Conservation (phyloP, 2,888 invertebrate species). For the Panorpa germanica region DNA sequence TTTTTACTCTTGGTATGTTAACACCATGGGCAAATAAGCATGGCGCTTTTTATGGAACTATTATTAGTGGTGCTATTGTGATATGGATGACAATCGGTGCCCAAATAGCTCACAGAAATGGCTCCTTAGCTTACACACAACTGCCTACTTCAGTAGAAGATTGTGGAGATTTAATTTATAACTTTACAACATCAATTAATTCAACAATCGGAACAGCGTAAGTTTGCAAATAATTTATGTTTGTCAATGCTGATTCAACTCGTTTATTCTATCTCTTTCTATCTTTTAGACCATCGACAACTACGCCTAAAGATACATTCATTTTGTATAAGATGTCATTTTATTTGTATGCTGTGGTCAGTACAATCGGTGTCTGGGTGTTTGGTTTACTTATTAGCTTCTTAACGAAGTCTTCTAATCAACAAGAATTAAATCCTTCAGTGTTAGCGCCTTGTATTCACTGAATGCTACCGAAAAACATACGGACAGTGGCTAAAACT, state of each 20-base stretch:
- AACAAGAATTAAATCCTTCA: too few relatives aligned
- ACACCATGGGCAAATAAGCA: constrained; percentile 41
- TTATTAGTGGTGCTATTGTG: constrained; percentile 8
- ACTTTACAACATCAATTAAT: too few relatives aligned
- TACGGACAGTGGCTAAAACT: too few relatives aligned
- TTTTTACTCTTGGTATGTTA: constrained; percentile 46
- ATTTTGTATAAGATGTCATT: constrained; percentile 29
- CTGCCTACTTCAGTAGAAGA: constrained; percentile 18
- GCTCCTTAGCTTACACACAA: constrained; percentile 17
- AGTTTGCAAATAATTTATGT: too few relatives aligned
- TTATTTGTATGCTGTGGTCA: constrained; percentile 30
- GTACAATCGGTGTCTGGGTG: constrained; percentile 24
- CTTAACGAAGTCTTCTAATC: constrained; percentile 20
- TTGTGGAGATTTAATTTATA: constrained; percentile 17
- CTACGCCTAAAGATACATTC: too few relatives aligned
- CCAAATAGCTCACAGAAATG: constrained; percentile 17
- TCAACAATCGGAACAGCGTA: too few relatives aligned
- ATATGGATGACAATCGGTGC: constrained; percentile 13
- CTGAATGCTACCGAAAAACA: constrained; percentile 2
- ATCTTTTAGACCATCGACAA: too few relatives aligned
- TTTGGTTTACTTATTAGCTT: constrained; percentile 28
- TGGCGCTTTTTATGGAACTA: constrained; percentile 9
- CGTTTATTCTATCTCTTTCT: too few relatives aligned
- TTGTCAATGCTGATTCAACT: too few relatives aligned
- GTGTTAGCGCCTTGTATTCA: background rate